These are phyloP conservation scores for Gasterosteus nipponicus DNA, from an alignment of 2,113 vertebrate genomes.

Conservation along the genomic window DNA sequence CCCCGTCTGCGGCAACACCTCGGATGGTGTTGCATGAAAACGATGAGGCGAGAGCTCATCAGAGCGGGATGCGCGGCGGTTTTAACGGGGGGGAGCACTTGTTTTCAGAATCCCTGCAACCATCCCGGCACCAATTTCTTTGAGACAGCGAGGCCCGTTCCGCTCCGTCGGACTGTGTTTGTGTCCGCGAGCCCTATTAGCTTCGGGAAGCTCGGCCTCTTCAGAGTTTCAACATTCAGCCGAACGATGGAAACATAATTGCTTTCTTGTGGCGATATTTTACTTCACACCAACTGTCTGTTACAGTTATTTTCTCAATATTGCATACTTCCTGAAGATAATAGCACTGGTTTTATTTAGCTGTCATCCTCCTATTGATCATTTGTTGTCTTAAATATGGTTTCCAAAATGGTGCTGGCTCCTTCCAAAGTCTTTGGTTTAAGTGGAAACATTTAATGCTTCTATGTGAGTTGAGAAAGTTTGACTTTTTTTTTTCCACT, in stretches of 20 bases:
- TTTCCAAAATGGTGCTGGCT: neutral
- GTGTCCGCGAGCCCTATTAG: conserved; percentile 53
- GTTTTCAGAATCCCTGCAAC: conserved; percentile 49
- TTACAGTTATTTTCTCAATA: conserved; percentile 13
- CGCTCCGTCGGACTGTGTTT: conserved; percentile 55
- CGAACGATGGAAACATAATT: conserved; percentile 38
- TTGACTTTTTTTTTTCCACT: conserved; percentile 9
- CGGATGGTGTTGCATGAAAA: conserved; percentile 67
- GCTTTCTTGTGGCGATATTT: conserved; percentile 33
- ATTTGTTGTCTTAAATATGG: neutral
- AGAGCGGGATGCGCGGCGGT: neutral
- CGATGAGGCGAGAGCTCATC: conserved; percentile 33
- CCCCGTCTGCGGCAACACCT: conserved; percentile 52
- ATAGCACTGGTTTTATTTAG: conserved; percentile 3
- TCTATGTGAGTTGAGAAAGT: neutral
- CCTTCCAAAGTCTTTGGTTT: neutral
- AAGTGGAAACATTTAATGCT: conserved; percentile 3
- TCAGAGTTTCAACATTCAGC: conserved; percentile 36
- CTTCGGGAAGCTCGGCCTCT: conserved; percentile 39
- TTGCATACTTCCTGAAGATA: conserved; percentile 3
- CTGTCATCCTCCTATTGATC: neutral
- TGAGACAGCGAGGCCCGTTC: conserved; percentile 52
- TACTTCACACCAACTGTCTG: neutral
- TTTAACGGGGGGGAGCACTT: conserved; percentile 47
- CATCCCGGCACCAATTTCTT: conserved; percentile 64